These are phyloP conservation scores for Drosophila sulfurigaster DNA, from an alignment of 1,140 invertebrate species.

Conservation along the genomic window DNA sequence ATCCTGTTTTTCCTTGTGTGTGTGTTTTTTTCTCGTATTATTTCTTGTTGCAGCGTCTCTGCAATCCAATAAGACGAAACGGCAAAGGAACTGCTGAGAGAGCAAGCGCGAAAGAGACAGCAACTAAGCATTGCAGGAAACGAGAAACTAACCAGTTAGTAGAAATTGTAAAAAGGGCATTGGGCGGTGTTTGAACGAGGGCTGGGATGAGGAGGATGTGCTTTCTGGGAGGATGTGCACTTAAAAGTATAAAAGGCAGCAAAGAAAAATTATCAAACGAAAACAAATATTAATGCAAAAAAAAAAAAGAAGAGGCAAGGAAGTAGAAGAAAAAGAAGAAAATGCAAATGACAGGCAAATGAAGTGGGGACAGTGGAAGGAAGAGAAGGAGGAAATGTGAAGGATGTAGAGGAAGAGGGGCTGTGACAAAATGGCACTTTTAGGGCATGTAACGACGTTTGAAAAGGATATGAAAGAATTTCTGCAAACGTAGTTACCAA, in stretches of 20 bases:
- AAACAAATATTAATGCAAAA: constrained; percentile 80
- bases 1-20: constrained; percentile 29
- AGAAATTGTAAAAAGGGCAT: not conserved
- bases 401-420: constrained; percentile 14
- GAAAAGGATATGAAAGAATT: constrained; percentile 82
- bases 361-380: constrained; percentile 16
- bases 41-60: constrained; percentile 51
- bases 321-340: constrained; percentile 40
- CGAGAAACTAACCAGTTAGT: constrained; percentile 42
- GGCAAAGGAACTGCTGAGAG: constrained; percentile 49
- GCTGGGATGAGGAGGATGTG: not conserved
- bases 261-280: constrained; percentile 84
- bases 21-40: constrained; percentile 32
- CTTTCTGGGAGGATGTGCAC: constrained; percentile 60
- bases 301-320: constrained; percentile 14
- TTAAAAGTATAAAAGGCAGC: constrained; percentile 82
- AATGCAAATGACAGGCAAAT: constrained; percentile 71
- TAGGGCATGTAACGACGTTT: constrained; percentile 78
- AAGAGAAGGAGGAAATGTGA: not conserved
- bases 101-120: constrained; percentile 38
- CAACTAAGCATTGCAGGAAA: constrained; percentile 22
- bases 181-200: not conserved
- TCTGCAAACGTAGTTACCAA: constrained; percentile 76
- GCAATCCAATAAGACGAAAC: constrained; percentile 76
- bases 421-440: constrained; percentile 80